Evolutionary conservation across 2,113 vertebrate genomes (phyloP).

Genomic region (Petaurus breviceps): DNA sequence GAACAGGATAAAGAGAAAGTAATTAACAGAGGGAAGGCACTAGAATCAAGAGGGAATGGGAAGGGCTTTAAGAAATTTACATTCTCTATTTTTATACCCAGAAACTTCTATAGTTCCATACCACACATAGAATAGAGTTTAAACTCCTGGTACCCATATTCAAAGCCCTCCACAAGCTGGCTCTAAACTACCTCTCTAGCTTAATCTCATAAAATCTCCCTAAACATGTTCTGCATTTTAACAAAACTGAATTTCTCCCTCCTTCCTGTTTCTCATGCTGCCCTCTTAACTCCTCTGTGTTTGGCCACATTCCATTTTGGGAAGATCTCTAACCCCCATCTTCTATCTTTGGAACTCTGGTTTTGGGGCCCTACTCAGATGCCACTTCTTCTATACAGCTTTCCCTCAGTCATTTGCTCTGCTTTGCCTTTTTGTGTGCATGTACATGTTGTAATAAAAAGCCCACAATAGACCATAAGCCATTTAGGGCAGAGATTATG

Average conservation of each 20-base stretch:
- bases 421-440: not conserved
- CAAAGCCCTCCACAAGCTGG: not conserved
- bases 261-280: not conserved
- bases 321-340: not conserved
- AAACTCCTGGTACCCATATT: not conserved
- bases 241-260: not conserved
- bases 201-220: not conserved
- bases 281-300: not conserved
- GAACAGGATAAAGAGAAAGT: not conserved
- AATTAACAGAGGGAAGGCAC: not conserved
- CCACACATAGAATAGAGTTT: not conserved
- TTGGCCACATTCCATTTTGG: not conserved
- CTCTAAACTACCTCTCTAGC: not conserved
- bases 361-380: not conserved
- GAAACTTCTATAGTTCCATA: not conserved
- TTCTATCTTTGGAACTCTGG: not conserved
- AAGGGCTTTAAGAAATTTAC: not conserved
- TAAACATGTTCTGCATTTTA: not conserved
- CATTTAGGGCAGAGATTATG: not conserved
- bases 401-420: not conserved
- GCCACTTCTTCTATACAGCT: not conserved
- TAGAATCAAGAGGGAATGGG: too few species aligned
- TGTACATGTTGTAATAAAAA: not conserved
- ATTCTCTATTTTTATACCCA: not conserved
- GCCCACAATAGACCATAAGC: not conserved